Evolutionary conservation across 2,888 invertebrate species (phyloP), one percentile per base, ranked within the genome.

Genomic region (Ophion ventricosus): DNA sequence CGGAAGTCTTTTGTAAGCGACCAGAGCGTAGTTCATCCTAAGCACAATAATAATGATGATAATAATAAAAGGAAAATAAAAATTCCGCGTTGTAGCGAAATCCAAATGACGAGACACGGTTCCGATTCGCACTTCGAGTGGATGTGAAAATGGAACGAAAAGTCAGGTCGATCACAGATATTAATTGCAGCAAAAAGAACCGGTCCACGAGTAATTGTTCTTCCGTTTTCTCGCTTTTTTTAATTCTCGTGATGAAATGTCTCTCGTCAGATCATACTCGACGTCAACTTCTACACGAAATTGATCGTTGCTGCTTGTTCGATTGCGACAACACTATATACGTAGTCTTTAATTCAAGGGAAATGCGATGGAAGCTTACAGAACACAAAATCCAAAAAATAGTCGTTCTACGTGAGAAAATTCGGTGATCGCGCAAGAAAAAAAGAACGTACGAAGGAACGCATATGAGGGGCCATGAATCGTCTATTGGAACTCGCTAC

Each of bases 181-280:
- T 57, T 20, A 76, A 72, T 76, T 66, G 76, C 72, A 29, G 56
- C 43, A 56, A 20, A 63, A 64, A 8, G 8, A 7, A 64, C 17
- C 17, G n/a, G 29, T 35, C 64, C 56, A 10, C 64, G 59, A 59
- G 57, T 35, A 43, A 11, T 66, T 64, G 81, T 72, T 82, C 72
- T 82, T 66, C 70, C 72, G 72, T 59, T 64, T 66, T 70, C 76
- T 64, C 66, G 64, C 54, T 75, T 75, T 70, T 61, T 75, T 76
- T 76, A 57, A 76, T 82, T 35, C 35, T 35, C 35, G 35, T 81
- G 43, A 49, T 69, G 61, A 26, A 61, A 67, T 56, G 8, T 17
- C 43, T 26, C 29, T 56, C 56, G n/a, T 70, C n/a, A 25, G 26
- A 17, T 17, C 35, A 29, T n/a, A 29, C n/a, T 10, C 23, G 20